These are phyloP conservation scores for Autographa pulchrina DNA, from an alignment of 2,888 invertebrate genomes.

Conservation along the genomic window DNA sequence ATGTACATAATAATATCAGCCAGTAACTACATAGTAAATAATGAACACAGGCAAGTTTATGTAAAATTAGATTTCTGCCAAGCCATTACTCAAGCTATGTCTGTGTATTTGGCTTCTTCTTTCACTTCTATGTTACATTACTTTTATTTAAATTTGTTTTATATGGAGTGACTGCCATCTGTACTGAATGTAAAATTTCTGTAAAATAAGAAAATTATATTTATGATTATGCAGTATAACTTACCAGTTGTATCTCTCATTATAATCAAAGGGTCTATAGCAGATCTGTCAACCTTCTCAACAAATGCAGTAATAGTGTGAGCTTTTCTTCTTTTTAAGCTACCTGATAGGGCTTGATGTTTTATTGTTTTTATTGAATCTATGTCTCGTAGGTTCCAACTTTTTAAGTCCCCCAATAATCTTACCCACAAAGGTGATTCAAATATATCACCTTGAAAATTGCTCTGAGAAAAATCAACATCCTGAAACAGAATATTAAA, in stretches of 20 bases:
- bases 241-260: constrained; percentile 81
- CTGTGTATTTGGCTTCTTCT: too few species aligned
- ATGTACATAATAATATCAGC: not conserved
- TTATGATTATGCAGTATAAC: constrained; percentile 22
- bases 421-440: constrained; percentile 80
- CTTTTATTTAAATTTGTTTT: too few species aligned
- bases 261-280: constrained; percentile 79
- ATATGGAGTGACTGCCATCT: not conserved
- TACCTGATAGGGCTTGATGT: constrained; percentile 76
- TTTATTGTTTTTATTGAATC: constrained; percentile 81
- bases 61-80: too few species aligned
- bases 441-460: constrained; percentile 75
- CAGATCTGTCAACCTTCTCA: constrained; percentile 83
- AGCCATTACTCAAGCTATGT: too few species aligned
- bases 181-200: too few species aligned
- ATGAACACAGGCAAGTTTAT: too few species aligned
- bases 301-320: constrained; percentile 80
- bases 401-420: constrained; percentile 72
- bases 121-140: too few species aligned
- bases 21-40: not conserved
- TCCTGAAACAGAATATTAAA: constrained; percentile 71
- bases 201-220: not conserved
- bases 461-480: constrained; percentile 78
- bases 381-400: constrained; percentile 69
- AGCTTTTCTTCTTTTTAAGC: constrained; percentile 78